Conservation (phyloP, 2,888 invertebrate genomes). For the Agrochola lota region DNA sequence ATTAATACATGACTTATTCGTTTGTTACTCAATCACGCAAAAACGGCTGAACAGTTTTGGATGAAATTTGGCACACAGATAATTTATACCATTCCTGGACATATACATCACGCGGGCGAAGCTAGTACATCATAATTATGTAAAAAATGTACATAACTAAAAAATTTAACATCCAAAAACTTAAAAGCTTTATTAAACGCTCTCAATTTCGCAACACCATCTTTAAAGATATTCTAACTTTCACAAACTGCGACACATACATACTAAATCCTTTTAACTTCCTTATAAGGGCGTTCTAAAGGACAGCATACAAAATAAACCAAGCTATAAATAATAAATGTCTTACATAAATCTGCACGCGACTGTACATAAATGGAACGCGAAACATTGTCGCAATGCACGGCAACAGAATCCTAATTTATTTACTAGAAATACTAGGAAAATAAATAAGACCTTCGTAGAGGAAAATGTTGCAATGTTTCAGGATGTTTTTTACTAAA, state of each 20-base stretch:
- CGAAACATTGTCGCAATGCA: constrained; percentile 64
- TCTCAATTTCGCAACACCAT: constrained; percentile 16
- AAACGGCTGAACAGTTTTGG: too few species aligned
- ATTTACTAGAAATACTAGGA: constrained; percentile 44
- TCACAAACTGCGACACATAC: constrained; percentile 47
- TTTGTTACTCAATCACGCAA: too few species aligned
- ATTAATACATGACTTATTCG: too few species aligned
- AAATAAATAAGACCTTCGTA: constrained; percentile 7
- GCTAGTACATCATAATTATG: background rate
- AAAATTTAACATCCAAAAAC: background rate
- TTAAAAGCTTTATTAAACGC: background rate
- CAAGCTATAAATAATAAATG: constrained; percentile 59
- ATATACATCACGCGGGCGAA: too few species aligned
- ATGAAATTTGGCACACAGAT: too few species aligned
- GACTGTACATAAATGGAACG: constrained; percentile 64
- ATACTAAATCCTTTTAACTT: constrained; percentile 53
- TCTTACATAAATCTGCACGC: constrained; percentile 62
- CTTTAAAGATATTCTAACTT: constrained; percentile 22
- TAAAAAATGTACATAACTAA: background rate
- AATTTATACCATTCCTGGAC: too few species aligned
- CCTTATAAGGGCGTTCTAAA: constrained; percentile 49
- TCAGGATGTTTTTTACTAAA: background rate
- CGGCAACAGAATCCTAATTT: constrained; percentile 58
- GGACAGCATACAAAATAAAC: constrained; percentile 50
- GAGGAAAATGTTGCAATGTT: constrained; percentile 1